A percentile compares a stretch with the other conserved stretches of the same genome.
Conservation (phyloP, 2,113 vertebrate species). For the Vireo altiloquus region DNA sequence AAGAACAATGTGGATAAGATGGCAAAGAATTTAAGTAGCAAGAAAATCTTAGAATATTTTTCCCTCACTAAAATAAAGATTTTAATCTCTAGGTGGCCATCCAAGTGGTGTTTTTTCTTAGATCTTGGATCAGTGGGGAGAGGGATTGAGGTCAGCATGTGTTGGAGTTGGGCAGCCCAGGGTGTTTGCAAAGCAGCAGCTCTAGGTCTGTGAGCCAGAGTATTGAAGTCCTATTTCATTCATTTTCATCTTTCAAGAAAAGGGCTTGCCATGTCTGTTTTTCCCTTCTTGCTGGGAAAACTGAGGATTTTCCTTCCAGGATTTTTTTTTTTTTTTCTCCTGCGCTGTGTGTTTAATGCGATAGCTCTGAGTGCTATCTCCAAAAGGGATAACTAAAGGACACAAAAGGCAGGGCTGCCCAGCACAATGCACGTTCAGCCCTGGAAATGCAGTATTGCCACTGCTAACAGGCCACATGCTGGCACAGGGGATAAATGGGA, state of each 20-base stretch:
- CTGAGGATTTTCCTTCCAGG: neutral
- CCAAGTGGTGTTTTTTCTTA: neutral
- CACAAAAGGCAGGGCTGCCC: neutral
- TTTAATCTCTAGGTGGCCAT: neutral
- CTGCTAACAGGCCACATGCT: neutral
- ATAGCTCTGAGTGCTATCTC: neutral
- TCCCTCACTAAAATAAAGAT: neutral
- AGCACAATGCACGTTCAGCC: neutral
- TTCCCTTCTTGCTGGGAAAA: neutral
- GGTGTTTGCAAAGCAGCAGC: neutral
- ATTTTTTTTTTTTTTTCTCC: neutral
- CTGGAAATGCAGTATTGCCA: neutral
- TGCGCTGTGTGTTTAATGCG: neutral
- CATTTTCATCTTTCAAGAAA: neutral
- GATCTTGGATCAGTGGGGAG: neutral
- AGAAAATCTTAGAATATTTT: neutral
- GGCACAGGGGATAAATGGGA: neutral
- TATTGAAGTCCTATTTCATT: neutral
- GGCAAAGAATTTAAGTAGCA: neutral
- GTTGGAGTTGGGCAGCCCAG: fast-evolving
- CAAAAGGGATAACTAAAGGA: neutral
- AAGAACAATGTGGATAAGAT: neutral
- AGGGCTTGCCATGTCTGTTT: neutral
- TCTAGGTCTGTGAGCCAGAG: neutral
- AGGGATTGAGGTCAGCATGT: fast-evolving